Conservation (phyloP, 2,888 invertebrate genomes). For the Xestia ashworthii region DNA sequence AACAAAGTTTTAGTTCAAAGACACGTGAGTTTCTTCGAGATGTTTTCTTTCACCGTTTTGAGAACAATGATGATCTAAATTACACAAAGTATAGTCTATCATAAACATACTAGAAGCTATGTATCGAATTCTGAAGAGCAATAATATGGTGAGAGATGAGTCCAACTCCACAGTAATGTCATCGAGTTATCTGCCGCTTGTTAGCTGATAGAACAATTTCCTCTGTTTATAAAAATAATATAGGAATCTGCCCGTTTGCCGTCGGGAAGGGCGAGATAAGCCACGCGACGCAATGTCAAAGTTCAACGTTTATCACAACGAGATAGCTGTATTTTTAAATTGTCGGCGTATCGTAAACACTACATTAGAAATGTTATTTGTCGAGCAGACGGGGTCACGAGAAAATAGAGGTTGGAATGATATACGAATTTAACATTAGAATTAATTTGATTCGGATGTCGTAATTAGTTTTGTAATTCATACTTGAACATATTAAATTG, state of each 20-base stretch:
- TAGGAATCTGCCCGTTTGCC: slow-evolving; percentile 66
- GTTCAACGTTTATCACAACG: slow-evolving; percentile 66
- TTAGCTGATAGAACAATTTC: slow-evolving; percentile 49
- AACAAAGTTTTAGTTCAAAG: neutral
- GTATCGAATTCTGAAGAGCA: slow-evolving; percentile 6
- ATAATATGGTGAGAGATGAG: slow-evolving; percentile 15
- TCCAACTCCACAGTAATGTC: slow-evolving; percentile 25
- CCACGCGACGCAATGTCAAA: slow-evolving; percentile 74
- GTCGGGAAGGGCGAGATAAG: slow-evolving; percentile 74
- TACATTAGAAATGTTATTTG: slow-evolving; percentile 53
- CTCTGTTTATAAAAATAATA: slow-evolving; percentile 48
- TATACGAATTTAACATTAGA: slow-evolving; percentile 36
- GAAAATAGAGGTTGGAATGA: slow-evolving; percentile 26
- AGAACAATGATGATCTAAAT: neutral
- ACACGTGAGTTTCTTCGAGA: neutral
- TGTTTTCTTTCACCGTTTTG: neutral
- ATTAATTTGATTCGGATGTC: slow-evolving; percentile 29
- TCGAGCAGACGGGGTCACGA: slow-evolving; percentile 25
- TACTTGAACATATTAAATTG: slow-evolving; percentile 10
- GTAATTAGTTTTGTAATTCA: slow-evolving; percentile 16
- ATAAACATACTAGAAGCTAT: neutral
- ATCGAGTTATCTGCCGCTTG: slow-evolving; percentile 36
- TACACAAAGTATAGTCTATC: neutral
- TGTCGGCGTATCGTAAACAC: slow-evolving; percentile 34
- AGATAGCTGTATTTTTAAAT: slow-evolving; percentile 55